A percentile compares a stretch with the other conserved stretches of the same genome.
Evolutionary conservation across 2,113 vertebrate genomes (phyloP).

Genomic region (Salvator merianae): DNA sequence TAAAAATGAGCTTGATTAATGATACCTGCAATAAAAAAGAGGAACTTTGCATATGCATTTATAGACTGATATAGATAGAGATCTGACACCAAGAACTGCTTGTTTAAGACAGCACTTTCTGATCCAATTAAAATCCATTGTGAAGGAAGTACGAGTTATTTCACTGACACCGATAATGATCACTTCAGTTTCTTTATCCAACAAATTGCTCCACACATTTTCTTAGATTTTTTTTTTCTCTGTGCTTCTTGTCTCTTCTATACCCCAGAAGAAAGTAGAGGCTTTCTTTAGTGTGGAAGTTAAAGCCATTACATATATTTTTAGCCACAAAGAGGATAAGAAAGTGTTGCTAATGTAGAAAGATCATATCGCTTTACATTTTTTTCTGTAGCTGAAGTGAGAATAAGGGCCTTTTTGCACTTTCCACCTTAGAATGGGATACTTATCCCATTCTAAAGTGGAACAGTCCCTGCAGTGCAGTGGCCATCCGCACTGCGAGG

Average conservation of each 20-base stretch:
- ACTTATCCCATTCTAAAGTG: too few relatives aligned
- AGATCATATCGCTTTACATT: too few relatives aligned
- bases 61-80: not conserved
- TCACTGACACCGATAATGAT: not conserved
- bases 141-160: constrained; percentile 13
- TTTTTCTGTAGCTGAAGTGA: not conserved
- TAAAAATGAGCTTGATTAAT: not conserved
- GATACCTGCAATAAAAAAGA: not conserved
- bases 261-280: not conserved
- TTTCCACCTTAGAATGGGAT: too few relatives aligned
- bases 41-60: not conserved
- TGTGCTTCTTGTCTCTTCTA: not conserved
- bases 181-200: not conserved
- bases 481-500: too few relatives aligned
- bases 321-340: too few relatives aligned
- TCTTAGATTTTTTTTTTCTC: too few relatives aligned
- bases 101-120: not conserved
- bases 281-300: not conserved
- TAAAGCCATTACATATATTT: not conserved
- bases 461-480: too few relatives aligned
- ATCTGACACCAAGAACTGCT: not conserved
- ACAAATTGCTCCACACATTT: not conserved
- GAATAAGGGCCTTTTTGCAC: not conserved
- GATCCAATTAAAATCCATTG: not conserved
- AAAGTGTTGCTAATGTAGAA: too few relatives aligned